Percentiles rank a stretch among this genome's conserved stretches.
These are phyloP conservation scores for Hemibagrus guttatus DNA, from an alignment of 2,797 vertebrate genomes.

Conservation along the genomic window DNA sequence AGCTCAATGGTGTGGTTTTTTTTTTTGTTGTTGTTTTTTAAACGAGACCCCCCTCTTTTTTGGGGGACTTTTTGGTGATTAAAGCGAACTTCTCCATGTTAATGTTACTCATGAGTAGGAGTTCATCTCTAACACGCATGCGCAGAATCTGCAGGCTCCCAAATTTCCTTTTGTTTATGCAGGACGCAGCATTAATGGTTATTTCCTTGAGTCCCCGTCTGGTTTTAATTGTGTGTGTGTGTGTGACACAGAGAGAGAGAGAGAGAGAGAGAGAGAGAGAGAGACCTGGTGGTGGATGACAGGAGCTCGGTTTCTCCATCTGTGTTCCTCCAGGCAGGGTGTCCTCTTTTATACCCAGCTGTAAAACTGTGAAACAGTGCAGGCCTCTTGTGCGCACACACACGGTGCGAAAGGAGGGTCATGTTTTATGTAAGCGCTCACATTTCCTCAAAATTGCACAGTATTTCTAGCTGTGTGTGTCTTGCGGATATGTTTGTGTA, in stretches of 20 bases:
- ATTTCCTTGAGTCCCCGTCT: not conserved
- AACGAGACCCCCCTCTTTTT: not conserved
- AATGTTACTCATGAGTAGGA: not conserved
- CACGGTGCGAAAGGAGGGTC: conserved; percentile 42
- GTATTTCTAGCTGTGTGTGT: not conserved
- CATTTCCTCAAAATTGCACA: conserved; percentile 17
- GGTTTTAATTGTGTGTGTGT: not conserved
- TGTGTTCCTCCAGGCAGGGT: conserved; percentile 50
- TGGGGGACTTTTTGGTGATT: not conserved
- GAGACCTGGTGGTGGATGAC: conserved; percentile 28
- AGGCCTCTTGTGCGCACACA: conserved; percentile 3
- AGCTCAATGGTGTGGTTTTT: not conserved
- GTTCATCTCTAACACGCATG: not conserved
- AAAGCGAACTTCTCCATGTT: not conserved
- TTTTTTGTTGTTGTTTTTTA: not conserved
- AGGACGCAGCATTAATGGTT: not conserved
- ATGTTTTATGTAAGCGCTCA: conserved; percentile 37
- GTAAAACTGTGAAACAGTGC: conserved; percentile 30
- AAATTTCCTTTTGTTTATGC: not conserved
- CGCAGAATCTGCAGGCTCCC: not conserved
- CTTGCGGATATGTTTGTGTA: not conserved
- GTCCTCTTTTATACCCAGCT: conserved; percentile 36
- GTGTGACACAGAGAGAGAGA: too few species aligned
- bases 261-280: not conserved
- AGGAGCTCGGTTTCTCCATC: conserved; percentile 42